Base-by-base conservation (phyloP, 1,140 invertebrate genomes). In the Apis dorsata region DNA sequence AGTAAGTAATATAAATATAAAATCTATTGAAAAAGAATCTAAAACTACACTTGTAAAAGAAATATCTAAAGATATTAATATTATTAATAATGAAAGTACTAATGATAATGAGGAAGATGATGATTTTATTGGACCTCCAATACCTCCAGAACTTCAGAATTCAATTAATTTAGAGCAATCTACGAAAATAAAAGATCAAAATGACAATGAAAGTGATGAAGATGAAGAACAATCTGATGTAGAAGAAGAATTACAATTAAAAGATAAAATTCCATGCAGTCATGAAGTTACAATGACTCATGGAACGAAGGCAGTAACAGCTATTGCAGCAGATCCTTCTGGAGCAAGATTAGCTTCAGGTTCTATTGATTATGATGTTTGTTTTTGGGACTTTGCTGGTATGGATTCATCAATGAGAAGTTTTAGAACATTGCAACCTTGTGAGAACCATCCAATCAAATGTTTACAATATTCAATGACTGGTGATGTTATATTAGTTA, bases 381-480 rank as follows among this genome's bases (percentile, higher is more conserved):
- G 97, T 80, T 97, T 99, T 86, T 99, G 98, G 98, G 99, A 99
- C 94, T 99, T 99, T 95, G 97, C 98, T 79, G 99, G 99, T 13
- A 99, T 99, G 98, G 98, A 99, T 93, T 95, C 97, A 0, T 96
- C 97, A 1, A 95, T 99, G 94, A 95, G 97, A 74, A 97, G 97
- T 85, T 99, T 99, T 91, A 95, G 99, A n/a, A 97, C 97, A 1
- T 93, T 99, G 12, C 96, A 97, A 86, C 99, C 99, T 0, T 99
- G 98, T 93, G 99, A 99, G 93, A 98, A 98, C 91, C 98, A 99
- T 94, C 98, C 98, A 0, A 99, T 99, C 59, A 97, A 97, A 89
- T 95, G 96, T 76, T 90, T 99, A 0, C 97, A 99, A 24, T 70
- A 70, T 9, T 69, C 98, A 1, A 96, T 95, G 0, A 99, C 98